These are phyloP conservation scores for Neria commutata DNA, from an alignment of 2,888 invertebrate species.

Conservation along the genomic window DNA sequence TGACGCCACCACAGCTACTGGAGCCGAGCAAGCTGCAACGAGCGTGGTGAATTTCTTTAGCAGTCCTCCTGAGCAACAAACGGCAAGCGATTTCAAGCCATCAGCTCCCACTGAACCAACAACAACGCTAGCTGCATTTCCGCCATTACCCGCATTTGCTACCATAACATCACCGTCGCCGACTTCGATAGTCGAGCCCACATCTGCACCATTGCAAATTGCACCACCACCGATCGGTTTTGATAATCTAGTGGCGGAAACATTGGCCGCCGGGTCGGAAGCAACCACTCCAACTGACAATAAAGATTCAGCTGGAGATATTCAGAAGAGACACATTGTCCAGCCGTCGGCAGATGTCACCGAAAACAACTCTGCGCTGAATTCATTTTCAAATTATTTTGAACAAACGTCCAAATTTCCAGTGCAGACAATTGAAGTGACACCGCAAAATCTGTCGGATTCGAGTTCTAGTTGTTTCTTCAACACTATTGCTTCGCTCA, in stretches of 20 bases:
- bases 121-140: conserved; percentile 11
- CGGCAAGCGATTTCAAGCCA: too few species aligned
- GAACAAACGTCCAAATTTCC: conserved; percentile 26
- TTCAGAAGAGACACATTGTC: not conserved
- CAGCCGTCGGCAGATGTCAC: conserved; percentile 2
- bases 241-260: conserved; percentile 21
- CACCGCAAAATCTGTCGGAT: conserved; percentile 14
- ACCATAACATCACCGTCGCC: conserved; percentile 8
- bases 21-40: not conserved
- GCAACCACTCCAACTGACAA: conserved; percentile 1
- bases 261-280: conserved; percentile 2
- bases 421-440: conserved; percentile 6
- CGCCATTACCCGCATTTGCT: conserved; percentile 15
- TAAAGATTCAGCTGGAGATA: not conserved
- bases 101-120: not conserved
- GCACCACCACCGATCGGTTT: conserved; percentile 43
- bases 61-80: not conserved
- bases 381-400: conserved; percentile 42
- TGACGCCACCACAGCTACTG: not conserved
- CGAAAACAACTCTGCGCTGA: conserved; percentile 9
- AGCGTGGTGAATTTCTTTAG: conserved; percentile 2
- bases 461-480: too few species aligned
- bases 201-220: not conserved
- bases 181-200: not conserved
- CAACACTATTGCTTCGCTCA: too few species aligned